Evolutionary conservation across 2,797 vertebrate species (phyloP), one percentile per base, ranked within the genome.

Genomic region (Oophaga sylvatica): DNA sequence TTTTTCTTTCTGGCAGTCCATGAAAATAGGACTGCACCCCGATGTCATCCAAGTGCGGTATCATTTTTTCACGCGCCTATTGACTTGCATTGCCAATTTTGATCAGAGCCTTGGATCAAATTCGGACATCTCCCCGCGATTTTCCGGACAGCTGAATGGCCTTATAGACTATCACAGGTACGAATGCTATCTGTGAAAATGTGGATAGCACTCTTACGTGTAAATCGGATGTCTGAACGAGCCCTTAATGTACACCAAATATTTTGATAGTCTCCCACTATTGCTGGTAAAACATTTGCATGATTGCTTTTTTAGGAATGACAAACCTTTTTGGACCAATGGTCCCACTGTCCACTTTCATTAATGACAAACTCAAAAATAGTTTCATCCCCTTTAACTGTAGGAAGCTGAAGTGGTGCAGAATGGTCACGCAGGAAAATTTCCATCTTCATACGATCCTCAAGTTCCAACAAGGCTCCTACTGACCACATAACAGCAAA

Each of bases 401-500:
- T 81, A 26, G 96, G 96, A 87, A 97, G 93, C 85, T 96, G 94
- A 89, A 95, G 94, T 78, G 91, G 63, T 8, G 93, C 93, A 60
- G 93, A 83, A 89, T 95, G 93, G 11, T 68, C 77, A 90, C 88
- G 93, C 0, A 97, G 87, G 87, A 96, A 97, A 29, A 91, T 89
- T 93, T 97, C 96, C 95, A 97, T 95, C 93, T 94, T 96, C 90
- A 93, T 90, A 80, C 94, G 93, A 92, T 96, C 96, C 0, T 95
- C 95, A 7, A 93, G 93, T 91, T 97, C 96, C 92, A 97, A 90
- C 87, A 96, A 91, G 5, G 96, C 95, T 76, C 96, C 96, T 0
- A 94, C 89, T 78, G 96, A 96, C 96, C 96, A 97, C 96, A 97
- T 96, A 80, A 96, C 79, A 12, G 95, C 93, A 4, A 97, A 97